Evolutionary conservation across 1,140 invertebrate species (phyloP), one percentile per base, ranked within the genome.

Genomic region (Scaptomyza montana): DNA sequence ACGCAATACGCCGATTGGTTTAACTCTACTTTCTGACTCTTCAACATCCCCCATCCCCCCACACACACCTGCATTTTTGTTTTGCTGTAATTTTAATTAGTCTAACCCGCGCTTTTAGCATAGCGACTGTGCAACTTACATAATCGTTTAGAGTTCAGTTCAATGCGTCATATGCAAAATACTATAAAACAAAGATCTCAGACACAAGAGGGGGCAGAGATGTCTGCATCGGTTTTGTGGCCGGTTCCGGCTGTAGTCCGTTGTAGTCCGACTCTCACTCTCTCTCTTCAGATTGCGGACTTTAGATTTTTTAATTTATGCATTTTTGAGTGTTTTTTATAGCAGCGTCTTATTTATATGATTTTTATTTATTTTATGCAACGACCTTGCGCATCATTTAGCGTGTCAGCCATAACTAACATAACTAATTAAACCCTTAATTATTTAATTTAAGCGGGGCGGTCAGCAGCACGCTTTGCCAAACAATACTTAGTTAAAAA

Each of bases 331-430:
- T 36, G 41, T 46, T 80, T 63, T 55, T 30, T 16, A 16, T 16
- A 16, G 55, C 56, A 63, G 46, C 53, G 55, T 68, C 53, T 87
- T 87, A 71, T 86, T 82, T 82, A 87, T 87, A 82, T 68, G 75
- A 87, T 71, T 78, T 86, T 89, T 89, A 86, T 87, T 74, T 87
- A 86, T 86, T 86, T 86, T 86, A 87, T 87, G 82, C 82, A 87
- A 87, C 82, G 82, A 87, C 82, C 82, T 87, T 87, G 82, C 82
- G 43, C 67, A 76, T 67, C 82, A 64, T 86, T 87, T 78, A 75
- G 70, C 56, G 57, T 64, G 59, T 69, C 77, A 77, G 25, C 66
- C 3, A 25, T 49, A 13, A n/a, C n/a, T n/a, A n/a, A n/a, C n/a
- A n/a, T 33, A 65, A 56, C 65, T 74, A 87, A 87, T 87, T 87